Evolutionary conservation across 37 sponge, comb jelly and placozoan species (phyloP).

Genomic region (Cladorhizidae sp.): DNA sequence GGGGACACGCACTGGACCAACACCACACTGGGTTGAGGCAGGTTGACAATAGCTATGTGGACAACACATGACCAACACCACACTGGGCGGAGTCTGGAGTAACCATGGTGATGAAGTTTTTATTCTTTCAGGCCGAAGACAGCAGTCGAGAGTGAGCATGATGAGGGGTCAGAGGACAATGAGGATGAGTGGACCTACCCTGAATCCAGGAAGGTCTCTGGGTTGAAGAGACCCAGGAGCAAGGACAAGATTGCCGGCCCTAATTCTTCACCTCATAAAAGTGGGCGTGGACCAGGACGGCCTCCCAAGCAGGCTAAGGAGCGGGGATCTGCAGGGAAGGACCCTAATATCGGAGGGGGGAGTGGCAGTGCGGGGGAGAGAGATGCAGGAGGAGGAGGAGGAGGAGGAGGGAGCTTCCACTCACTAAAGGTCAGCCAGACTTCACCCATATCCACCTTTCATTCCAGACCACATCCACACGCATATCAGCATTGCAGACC

Average conservation of each 20-base stretch:
- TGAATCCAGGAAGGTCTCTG: conserved; percentile 5
- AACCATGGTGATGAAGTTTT: no score
- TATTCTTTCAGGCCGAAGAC: conserved; percentile 27
- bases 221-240: background rate
- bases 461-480: no score
- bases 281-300: conserved; percentile 32
- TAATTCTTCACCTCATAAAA: conserved; percentile 18
- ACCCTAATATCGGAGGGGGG: background rate
- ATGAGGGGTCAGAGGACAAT: conserved; percentile 62
- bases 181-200: conserved; percentile 70
- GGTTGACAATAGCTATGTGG: no score
- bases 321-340: background rate
- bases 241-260: background rate
- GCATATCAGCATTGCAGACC: no score
- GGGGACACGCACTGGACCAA: no score
- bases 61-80: no score
- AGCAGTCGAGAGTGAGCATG: conserved; percentile 50
- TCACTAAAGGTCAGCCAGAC: background rate
- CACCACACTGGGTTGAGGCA: no score
- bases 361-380: no score
- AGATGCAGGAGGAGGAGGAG: background rate
- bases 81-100: no score
- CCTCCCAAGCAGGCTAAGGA: conserved; percentile 32
- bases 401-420: background rate
- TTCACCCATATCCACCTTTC: no score